These are phyloP conservation scores for Ditula angustiorana DNA, from an alignment of 2,888 invertebrate species.

Conservation along the genomic window DNA sequence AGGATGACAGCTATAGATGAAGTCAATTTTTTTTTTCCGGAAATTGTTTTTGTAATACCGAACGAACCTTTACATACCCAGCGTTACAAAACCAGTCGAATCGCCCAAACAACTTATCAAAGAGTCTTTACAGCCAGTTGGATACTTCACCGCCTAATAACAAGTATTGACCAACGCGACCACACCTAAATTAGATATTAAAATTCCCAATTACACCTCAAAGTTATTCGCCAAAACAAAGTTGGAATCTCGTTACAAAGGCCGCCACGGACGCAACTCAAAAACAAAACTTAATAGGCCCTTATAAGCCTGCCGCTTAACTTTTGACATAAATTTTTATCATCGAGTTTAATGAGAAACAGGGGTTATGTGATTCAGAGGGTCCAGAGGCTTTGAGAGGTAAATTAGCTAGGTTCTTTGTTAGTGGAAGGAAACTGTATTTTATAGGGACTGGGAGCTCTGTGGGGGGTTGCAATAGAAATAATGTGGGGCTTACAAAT, in stretches of 20 bases:
- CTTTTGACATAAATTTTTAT: slow-evolving; percentile 78
- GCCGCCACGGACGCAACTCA: slow-evolving; percentile 31
- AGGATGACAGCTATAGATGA: too few species aligned
- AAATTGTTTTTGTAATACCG: too few species aligned
- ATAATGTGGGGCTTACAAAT: too few species aligned
- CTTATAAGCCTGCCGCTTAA: slow-evolving; percentile 61
- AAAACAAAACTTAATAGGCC: slow-evolving; percentile 43
- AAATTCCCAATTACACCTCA: slow-evolving; percentile 27
- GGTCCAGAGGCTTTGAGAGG: slow-evolving; percentile 47
- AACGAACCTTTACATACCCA: too few species aligned
- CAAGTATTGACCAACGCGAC: neutral
- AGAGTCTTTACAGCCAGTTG: neutral
- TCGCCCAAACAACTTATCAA: neutral
- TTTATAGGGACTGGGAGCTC: neutral
- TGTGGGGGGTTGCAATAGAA: too few species aligned
- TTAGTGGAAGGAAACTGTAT: neutral
- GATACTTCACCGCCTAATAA: neutral
- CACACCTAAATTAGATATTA: slow-evolving; percentile 31
- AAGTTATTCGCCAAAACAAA: slow-evolving; percentile 32
- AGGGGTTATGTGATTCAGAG: slow-evolving; percentile 61
- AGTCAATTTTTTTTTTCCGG: too few species aligned
- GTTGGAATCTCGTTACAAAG: slow-evolving; percentile 36
- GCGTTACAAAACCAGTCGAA: neutral
- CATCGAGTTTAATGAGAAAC: slow-evolving; percentile 68
- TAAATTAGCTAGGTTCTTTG: slow-evolving; percentile 34